Percentiles rank a stretch among this genome's conserved stretches.
Conservation (phyloP, 2,888 invertebrate species). For the Maniola hyperantus region DNA sequence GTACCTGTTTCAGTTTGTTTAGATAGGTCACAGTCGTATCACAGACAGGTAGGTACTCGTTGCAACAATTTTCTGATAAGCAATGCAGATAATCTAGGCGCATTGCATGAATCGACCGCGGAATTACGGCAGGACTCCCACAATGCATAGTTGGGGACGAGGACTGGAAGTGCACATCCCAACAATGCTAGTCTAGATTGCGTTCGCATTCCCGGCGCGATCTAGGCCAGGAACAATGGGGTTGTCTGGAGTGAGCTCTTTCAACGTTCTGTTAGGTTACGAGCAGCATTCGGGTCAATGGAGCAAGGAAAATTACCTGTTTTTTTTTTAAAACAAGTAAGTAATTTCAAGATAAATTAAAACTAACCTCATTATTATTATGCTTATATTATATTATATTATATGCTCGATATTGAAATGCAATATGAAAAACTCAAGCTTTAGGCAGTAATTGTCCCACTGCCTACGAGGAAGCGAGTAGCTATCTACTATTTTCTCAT, state of each 20-base stretch:
- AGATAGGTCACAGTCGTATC: too few relatives aligned
- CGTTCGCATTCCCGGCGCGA: conserved; percentile 70
- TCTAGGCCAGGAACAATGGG: conserved; percentile 75
- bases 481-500: too few relatives aligned
- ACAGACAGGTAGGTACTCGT: too few relatives aligned
- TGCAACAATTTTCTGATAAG: not conserved
- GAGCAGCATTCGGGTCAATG: conserved; percentile 71
- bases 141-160: conserved; percentile 38
- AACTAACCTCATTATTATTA: not conserved
- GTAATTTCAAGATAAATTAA: not conserved
- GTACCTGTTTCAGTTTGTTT: too few relatives aligned
- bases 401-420: not conserved
- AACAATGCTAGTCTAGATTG: conserved; percentile 74
- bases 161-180: conserved; percentile 58
- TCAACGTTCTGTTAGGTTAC: conserved; percentile 65
- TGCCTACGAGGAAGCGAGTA: too few relatives aligned
- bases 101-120: conserved; percentile 42
- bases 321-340: conserved; percentile 39
- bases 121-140: conserved; percentile 40
- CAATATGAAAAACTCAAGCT: not conserved
- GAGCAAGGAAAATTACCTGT: conserved; percentile 64
- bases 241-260: conserved; percentile 65
- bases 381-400: too few relatives aligned
- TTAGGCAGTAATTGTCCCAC: too few relatives aligned
- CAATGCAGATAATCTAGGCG: conserved; percentile 29